phyloP scores from a whole-genome alignment of 2,888 invertebrate species.

The Dasysyrphus tricinctus region DNA sequence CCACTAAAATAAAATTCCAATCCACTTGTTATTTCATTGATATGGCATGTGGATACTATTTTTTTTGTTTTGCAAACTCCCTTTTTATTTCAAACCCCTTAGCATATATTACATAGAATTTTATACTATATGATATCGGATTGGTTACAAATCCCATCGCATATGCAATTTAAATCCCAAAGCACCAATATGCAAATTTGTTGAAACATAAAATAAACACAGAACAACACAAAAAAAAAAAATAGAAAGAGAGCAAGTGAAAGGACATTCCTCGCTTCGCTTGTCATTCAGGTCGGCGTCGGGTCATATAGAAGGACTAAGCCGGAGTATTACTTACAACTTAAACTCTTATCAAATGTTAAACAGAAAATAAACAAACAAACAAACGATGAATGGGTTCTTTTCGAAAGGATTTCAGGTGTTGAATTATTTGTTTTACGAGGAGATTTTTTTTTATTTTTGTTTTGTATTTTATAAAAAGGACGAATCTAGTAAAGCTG shows the following conservation, averaged over 20 bases:
- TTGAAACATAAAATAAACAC: slow-evolving; percentile 43
- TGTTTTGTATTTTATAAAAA: background rate
- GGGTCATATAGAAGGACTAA: slow-evolving; percentile 49
- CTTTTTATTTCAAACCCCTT: background rate
- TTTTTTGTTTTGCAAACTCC: slow-evolving; percentile 20
- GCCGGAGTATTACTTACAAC: slow-evolving; percentile 52
- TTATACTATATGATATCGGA: slow-evolving; percentile 9
- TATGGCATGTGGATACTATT: slow-evolving; percentile 8
- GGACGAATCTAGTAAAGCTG: background rate
- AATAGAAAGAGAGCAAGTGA: slow-evolving; percentile 3
- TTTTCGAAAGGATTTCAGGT: slow-evolving; percentile 36
- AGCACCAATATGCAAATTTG: slow-evolving; percentile 56
- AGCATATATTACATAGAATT: background rate
- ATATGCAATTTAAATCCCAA: slow-evolving; percentile 64
- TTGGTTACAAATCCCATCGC: slow-evolving; percentile 37
- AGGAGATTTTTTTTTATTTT: background rate
- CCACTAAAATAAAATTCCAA: slow-evolving; percentile 65
- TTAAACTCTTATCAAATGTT: slow-evolving; percentile 56
- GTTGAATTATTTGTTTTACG: slow-evolving; percentile 31
- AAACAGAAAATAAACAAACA: slow-evolving; percentile 36
- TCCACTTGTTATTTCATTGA: slow-evolving; percentile 59
- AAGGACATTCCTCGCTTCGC: slow-evolving; percentile 34
- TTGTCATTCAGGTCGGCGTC: slow-evolving; percentile 30
- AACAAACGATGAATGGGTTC: background rate
- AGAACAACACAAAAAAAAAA: background rate